Conservation (phyloP, 1,140 invertebrate genomes). For the Gryllus bimaculatus region DNA sequence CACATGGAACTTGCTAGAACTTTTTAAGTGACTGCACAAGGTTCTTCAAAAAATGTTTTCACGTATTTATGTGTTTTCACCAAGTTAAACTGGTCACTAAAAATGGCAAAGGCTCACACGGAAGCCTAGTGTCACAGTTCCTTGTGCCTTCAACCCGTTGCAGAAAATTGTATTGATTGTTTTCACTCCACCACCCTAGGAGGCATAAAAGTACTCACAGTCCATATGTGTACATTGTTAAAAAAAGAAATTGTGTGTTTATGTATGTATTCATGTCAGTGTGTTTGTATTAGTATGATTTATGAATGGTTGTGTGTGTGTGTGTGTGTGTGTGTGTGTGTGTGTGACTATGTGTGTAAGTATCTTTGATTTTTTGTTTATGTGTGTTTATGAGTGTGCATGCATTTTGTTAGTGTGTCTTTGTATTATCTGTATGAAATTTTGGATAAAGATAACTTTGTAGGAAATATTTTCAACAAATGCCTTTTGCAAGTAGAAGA, state of each 20-base stretch:
- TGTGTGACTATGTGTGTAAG: no score
- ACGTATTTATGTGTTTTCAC: background rate
- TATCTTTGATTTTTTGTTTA: no score
- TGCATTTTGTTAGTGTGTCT: background rate
- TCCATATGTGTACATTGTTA: constrained; percentile 8
- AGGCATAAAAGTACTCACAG: constrained; percentile 10
- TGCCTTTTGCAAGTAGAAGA: background rate
- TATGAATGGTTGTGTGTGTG: no score
- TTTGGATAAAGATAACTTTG: background rate
- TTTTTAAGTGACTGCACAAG: background rate
- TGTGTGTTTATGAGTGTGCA: no score
- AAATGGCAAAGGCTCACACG: background rate
- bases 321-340: no score
- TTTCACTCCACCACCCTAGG: constrained; percentile 7
- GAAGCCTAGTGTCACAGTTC: background rate
- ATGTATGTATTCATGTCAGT: background rate
- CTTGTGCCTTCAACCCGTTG: constrained; percentile 13
- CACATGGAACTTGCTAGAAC: background rate
- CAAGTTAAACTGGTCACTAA: constrained; percentile 12
- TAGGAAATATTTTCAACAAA: background rate
- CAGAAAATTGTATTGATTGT: background rate
- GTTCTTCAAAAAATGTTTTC: background rate
- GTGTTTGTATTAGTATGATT: background rate
- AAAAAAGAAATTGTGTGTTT: background rate
- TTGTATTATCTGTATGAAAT: background rate